Evolutionary conservation across 2,888 invertebrate genomes (phyloP).

Genomic region (Epirrita christyi): DNA sequence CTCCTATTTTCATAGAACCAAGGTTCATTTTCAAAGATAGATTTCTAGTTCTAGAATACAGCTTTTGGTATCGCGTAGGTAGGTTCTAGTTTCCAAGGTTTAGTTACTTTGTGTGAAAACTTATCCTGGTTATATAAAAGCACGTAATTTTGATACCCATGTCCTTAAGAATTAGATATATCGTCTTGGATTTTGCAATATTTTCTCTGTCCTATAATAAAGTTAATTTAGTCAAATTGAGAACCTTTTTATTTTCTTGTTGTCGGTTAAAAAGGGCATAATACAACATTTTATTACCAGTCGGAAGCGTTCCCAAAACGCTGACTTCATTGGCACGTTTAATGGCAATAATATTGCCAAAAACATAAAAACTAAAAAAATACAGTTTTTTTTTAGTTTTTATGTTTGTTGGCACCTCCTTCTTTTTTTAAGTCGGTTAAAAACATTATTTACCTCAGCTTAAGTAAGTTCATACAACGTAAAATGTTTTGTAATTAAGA

Average conservation of each 20-base stretch:
- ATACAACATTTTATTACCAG: too few species aligned
- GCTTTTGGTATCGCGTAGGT: slow-evolving; percentile 20
- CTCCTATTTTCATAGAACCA: slow-evolving; percentile 19
- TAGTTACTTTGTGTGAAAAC: slow-evolving; percentile 18
- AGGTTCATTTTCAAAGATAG: slow-evolving; percentile 23
- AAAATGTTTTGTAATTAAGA: slow-evolving; percentile 1
- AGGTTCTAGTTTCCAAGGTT: slow-evolving; percentile 23
- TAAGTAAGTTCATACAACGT: too few species aligned
- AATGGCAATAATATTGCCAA: too few species aligned
- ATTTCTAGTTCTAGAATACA: not conserved
- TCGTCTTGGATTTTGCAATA: not conserved
- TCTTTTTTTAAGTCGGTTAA: too few species aligned
- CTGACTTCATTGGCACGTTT: too few species aligned
- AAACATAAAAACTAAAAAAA: too few species aligned
- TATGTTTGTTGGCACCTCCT: too few species aligned
- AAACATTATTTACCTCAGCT: too few species aligned
- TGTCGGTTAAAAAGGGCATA: too few species aligned
- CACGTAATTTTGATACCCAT: slow-evolving; percentile 1
- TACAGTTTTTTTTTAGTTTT: too few species aligned
- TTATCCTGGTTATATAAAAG: slow-evolving; percentile 23
- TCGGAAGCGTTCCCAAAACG: too few species aligned
- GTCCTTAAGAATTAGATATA: not conserved
- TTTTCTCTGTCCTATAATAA: not conserved
- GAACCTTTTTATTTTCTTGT: too few species aligned
- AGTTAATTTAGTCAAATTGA: not conserved